Conservation (phyloP, 2,797 vertebrate genomes). For the Coendou prehensilis region DNA sequence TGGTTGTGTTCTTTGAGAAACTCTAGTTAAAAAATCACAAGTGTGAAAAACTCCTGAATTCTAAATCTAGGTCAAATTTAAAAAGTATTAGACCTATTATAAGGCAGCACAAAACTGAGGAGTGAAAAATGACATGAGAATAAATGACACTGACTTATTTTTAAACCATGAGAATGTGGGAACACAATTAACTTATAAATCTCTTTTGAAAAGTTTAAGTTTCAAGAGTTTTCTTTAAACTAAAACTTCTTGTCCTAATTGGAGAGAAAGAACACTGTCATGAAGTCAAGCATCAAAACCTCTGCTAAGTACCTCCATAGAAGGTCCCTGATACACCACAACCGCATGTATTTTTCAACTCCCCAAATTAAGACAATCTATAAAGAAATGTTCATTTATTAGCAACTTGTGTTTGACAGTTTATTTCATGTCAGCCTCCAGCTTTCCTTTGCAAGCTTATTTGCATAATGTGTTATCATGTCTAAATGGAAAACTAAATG, state of each 20-base stretch:
- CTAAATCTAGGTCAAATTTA: background rate
- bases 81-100: background rate
- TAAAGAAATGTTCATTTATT: constrained; percentile 92
- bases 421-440: constrained; percentile 91
- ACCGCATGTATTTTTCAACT: constrained; percentile 86
- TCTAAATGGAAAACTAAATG: constrained; percentile 93
- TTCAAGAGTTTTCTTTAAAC: constrained; percentile 50
- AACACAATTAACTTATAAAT: background rate
- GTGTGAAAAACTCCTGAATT: constrained; percentile 1
- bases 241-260: constrained; percentile 34
- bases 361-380: constrained; percentile 90
- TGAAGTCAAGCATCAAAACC: constrained; percentile 65
- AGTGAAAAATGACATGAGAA: background rate
- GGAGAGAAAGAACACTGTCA: constrained; percentile 69
- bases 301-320: constrained; percentile 57
- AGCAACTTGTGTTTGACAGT: constrained; percentile 92
- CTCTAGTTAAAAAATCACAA: constrained; percentile 27
- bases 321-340: constrained; percentile 72
- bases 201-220: constrained; percentile 22
- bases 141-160: background rate
- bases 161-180: background rate
- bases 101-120: background rate
- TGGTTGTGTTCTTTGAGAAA: constrained; percentile 27
- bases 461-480: constrained; percentile 94
- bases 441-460: constrained; percentile 91